Conservation (phyloP, 1,140 invertebrate genomes). For the Drosophila burlai region DNA sequence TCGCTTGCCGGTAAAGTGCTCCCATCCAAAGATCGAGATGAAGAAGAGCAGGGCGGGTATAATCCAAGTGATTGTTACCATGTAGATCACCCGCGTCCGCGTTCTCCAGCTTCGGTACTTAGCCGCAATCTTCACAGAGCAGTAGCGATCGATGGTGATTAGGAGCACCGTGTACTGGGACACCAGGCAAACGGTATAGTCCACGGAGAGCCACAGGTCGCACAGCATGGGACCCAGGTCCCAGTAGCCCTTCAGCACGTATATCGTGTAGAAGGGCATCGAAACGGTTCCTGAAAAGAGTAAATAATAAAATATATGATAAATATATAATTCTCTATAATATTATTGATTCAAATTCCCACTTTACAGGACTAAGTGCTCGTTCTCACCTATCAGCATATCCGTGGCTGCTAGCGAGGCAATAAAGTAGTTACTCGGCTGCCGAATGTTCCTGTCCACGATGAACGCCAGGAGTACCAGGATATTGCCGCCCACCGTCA, state of each 20-base stretch:
- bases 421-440: conserved; percentile 99
- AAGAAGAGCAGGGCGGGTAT: conserved; percentile 98
- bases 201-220: conserved; percentile 99
- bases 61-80: conserved; percentile 99
- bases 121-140: conserved; percentile 99
- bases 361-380: conserved; percentile 61
- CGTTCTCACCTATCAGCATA: conserved; percentile 94
- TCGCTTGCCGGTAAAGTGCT: conserved; percentile 97
- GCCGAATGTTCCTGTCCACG: conserved; percentile 97
- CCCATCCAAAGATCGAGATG: conserved; percentile 99
- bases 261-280: conserved; percentile 98
- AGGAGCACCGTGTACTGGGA: conserved; percentile 99
- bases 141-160: conserved; percentile 99
- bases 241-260: conserved; percentile 98
- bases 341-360: neutral
- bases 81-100: conserved; percentile 95
- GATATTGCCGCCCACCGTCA: conserved; percentile 98
- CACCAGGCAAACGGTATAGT: conserved; percentile 99
- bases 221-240: conserved; percentile 97
- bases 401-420: conserved; percentile 99
- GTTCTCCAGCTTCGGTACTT: conserved; percentile 99
- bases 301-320: neutral
- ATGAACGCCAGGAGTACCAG: conserved; percentile 98
- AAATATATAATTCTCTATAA: neutral
- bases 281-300: conserved; percentile 92